Conservation (phyloP, 2,888 invertebrate genomes). For the Pherbina coryleti region DNA sequence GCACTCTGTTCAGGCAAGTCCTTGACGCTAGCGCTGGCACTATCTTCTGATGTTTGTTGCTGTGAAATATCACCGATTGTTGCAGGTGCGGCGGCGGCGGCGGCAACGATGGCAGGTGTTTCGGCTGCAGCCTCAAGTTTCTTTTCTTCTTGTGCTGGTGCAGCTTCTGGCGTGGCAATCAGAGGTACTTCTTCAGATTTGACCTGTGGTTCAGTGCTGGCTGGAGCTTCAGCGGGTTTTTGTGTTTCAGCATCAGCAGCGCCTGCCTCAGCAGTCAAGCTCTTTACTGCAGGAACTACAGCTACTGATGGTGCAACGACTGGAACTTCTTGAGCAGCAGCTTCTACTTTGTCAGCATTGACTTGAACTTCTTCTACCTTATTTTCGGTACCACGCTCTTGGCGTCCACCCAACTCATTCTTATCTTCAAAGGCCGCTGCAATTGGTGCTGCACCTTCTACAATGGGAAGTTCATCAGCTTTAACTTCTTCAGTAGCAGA, state of each 20-base stretch:
- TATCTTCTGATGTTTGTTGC: conserved; percentile 20
- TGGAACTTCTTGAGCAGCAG: conserved; percentile 38
- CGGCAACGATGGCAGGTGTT: conserved; percentile 42
- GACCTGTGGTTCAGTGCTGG: not conserved
- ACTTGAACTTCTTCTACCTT: conserved; percentile 43
- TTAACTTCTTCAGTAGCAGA: conserved; percentile 44
- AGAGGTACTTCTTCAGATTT: conserved; percentile 42
- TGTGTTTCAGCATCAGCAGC: conserved; percentile 4
- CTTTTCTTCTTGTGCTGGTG: conserved; percentile 36
- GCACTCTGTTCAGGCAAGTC: conserved; percentile 47
- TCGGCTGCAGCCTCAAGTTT: conserved; percentile 51
- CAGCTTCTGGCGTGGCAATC: conserved; percentile 42
- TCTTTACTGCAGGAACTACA: conserved; percentile 43
- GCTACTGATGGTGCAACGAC: conserved; percentile 33
- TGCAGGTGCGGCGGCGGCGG: conserved; percentile 54
- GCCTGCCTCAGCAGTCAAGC: conserved; percentile 39
- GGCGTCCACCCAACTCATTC: conserved; percentile 55
- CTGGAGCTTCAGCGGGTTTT: not conserved
- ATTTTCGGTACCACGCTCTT: conserved; percentile 55
- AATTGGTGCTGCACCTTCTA: conserved; percentile 31
- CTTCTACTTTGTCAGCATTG: conserved; percentile 18
- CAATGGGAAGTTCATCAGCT: conserved; percentile 47
- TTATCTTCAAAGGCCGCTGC: conserved; percentile 38
- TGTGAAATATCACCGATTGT: conserved; percentile 26
- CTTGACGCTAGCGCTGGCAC: not conserved